Evolutionary conservation across 2,797 vertebrate genomes (phyloP).

Genomic region (Gallirallus australis): DNA sequence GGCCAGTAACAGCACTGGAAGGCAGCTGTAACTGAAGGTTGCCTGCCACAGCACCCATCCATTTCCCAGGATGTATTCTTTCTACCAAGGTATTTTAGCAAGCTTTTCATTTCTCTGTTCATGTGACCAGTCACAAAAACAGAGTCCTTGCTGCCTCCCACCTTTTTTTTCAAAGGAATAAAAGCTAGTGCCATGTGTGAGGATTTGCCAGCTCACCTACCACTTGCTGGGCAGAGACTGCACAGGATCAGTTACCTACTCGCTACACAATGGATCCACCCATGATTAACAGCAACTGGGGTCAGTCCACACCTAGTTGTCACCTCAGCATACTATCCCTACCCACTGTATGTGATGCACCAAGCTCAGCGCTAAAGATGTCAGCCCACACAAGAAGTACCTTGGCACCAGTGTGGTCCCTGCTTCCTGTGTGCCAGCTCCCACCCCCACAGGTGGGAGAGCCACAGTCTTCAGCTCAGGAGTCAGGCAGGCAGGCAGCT

Average conservation of each 20-base stretch:
- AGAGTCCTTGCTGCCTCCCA: no score
- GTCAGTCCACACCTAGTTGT: fast-evolving
- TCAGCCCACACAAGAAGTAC: fast-evolving
- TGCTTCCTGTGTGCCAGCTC: fast-evolving
- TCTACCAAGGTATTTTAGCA: background rate
- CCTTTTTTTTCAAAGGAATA: fast-evolving
- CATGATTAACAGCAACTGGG: fast-evolving
- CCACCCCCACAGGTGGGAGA: fast-evolving
- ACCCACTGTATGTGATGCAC: fast-evolving
- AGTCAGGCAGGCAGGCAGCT: fast-evolving
- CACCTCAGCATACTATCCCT: fast-evolving
- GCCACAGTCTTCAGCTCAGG: background rate
- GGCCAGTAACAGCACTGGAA: fast-evolving
- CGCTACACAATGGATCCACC: background rate
- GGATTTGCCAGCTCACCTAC: fast-evolving
- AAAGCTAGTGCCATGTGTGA: fast-evolving
- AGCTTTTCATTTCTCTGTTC: background rate
- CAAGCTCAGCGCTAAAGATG: background rate
- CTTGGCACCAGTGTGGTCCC: fast-evolving
- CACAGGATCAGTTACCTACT: background rate
- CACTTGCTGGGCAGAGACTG: background rate
- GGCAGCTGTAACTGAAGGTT: fast-evolving
- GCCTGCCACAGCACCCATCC: fast-evolving
- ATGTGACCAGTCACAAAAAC: background rate
- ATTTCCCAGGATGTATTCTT: background rate